Evolutionary conservation across 1,140 invertebrate species (phyloP).

Genomic region (Caenorhabditis brenneri): DNA sequence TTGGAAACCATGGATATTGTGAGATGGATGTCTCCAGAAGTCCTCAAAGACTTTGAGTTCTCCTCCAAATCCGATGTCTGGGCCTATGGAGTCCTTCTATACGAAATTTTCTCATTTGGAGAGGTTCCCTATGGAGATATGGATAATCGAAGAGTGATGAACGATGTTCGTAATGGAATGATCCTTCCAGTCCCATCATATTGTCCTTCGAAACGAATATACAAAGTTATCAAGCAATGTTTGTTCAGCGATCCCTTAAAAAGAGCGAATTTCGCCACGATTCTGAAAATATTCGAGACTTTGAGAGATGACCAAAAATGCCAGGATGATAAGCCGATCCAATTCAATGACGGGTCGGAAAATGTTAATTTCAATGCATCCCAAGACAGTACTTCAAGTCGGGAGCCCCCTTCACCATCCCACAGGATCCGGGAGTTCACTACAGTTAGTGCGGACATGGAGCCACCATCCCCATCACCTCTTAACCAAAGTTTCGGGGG

Average conservation of each 20-base stretch:
- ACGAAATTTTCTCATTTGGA: constrained; percentile 86
- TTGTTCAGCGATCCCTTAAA: neutral
- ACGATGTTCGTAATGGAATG: constrained; percentile 79
- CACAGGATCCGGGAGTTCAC: neutral
- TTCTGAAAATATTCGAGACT: constrained; percentile 8
- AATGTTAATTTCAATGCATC: constrained; percentile 22
- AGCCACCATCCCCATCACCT: neutral
- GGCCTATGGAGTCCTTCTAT: constrained; percentile 93
- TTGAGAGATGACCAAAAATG: neutral
- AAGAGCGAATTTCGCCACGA: constrained; percentile 16
- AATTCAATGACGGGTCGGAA: constrained; percentile 10
- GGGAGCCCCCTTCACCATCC: neutral
- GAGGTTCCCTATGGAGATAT: constrained; percentile 96
- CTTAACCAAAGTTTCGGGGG: constrained; percentile 16
- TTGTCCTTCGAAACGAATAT: constrained; percentile 3
- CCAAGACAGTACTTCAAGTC: constrained; percentile 5
- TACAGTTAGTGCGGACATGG: too few species aligned
- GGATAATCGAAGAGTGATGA: constrained; percentile 95
- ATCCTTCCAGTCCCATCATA: neutral
- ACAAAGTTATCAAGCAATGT: constrained; percentile 12
- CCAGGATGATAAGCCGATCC: constrained; percentile 22
- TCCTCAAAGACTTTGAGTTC: constrained; percentile 94
- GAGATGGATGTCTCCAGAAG: constrained; percentile 99
- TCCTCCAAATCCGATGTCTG: constrained; percentile 97
- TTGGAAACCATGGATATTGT: constrained; percentile 96